Evolutionary conservation across 2,888 invertebrate species (phyloP).

Genomic region (Neuroscelio doddi): DNA sequence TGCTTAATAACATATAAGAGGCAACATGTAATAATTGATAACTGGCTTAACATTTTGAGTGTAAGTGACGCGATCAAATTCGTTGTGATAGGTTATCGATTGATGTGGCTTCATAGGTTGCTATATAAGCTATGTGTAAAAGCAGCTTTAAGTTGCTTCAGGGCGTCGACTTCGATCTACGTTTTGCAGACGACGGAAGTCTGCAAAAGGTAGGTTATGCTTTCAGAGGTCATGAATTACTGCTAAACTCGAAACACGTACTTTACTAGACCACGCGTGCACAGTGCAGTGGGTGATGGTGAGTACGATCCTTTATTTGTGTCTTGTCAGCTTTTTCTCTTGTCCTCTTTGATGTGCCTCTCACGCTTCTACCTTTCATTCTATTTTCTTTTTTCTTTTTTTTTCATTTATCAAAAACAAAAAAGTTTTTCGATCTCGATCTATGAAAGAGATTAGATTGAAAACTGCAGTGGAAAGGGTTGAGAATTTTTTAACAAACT

Average conservation of each 20-base stretch:
- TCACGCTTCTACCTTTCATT: neutral
- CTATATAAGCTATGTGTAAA: constrained; percentile 35
- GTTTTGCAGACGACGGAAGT: constrained; percentile 26
- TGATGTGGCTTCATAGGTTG: constrained; percentile 35
- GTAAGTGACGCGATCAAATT: constrained; percentile 37
- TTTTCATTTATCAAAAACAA: constrained; percentile 8
- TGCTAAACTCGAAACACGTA: constrained; percentile 18
- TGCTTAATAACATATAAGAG: no score
- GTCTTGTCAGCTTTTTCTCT: constrained; percentile 9
- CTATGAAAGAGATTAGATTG: neutral
- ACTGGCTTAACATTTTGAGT: constrained; percentile 32
- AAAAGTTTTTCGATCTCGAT: constrained; percentile 1
- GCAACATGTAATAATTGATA: constrained; percentile 15
- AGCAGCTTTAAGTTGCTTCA: constrained; percentile 30
- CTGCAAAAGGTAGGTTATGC: no score
- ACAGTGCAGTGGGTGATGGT: neutral
- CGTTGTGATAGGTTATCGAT: constrained; percentile 34
- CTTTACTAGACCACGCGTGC: constrained; percentile 13
- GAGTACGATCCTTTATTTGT: constrained; percentile 10
- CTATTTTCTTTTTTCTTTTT: neutral
- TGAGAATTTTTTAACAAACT: no score
- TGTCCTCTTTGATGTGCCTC: constrained; percentile 2
- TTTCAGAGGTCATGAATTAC: constrained; percentile 24
- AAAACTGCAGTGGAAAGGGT: neutral
- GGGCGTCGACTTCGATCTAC: constrained; percentile 27